Conservation (phyloP, 2,113 vertebrate species). For the Dasyornis broadbenti region DNA sequence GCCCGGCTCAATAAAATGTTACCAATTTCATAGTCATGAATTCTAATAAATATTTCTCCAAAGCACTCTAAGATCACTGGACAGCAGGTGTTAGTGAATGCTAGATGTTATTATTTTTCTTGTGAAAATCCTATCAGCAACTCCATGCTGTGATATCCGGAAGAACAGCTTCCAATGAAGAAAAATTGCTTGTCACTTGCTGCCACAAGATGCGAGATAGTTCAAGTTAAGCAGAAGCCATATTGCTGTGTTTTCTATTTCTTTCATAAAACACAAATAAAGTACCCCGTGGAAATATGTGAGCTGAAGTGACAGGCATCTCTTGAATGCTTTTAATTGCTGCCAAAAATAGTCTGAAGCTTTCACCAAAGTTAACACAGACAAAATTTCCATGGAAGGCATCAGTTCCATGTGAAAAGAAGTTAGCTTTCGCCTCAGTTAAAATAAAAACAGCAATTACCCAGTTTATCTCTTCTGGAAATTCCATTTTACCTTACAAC, state of each 20-base stretch:
- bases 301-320: conserved; percentile 46
- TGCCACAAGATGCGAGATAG: not conserved
- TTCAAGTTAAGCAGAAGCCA: conserved; percentile 45
- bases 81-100: not conserved
- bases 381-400: conserved; percentile 28
- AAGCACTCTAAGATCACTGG: not conserved
- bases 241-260: conserved; percentile 33
- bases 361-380: conserved; percentile 28
- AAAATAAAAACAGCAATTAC: conserved; percentile 24
- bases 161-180: conserved; percentile 41
- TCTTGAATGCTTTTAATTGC: conserved; percentile 60
- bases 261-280: conserved; percentile 46
- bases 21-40: not conserved
- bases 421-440: not conserved
- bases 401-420: not conserved
- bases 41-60: not conserved
- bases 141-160: not conserved
- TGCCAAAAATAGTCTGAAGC: conserved; percentile 49
- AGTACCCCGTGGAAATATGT: conserved; percentile 31
- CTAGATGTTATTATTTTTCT: not conserved
- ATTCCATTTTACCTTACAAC: not conserved
- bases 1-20: not conserved
- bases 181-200: conserved; percentile 57
- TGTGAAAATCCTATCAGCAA: not conserved
- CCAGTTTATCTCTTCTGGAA: not conserved